Evolutionary conservation across 2,113 vertebrate genomes (phyloP), one percentile per base, ranked within the genome.

Genomic region (Sprattus sprattus): DNA sequence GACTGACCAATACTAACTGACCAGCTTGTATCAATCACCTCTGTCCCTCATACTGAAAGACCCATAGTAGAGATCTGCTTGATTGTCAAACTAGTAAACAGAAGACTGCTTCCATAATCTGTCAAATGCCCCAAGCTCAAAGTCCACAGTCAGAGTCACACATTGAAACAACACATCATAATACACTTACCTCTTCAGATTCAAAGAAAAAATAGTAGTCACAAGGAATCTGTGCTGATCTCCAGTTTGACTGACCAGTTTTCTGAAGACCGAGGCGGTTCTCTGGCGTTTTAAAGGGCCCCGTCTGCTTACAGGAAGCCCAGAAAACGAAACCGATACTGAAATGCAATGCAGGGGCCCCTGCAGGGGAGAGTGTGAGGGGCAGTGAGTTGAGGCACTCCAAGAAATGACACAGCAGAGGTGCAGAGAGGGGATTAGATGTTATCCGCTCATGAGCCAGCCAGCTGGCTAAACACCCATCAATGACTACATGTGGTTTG

Each of bases 261-360:
- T 25, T 75, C 4, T 78, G 45, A 78, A 10, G 45, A 39, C 28
- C 7, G 47, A 85, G 0, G 0, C 1, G 13, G 4, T 20, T 25
- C 3, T 22, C 32, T n/a, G 8, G 9, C 4, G 28, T 13, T 39
- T 78, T 78, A 39, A 16, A 78, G 10, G 28, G 71, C 4, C 71
- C 39, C 2, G 3, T 28, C 6, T 22, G 25, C 46, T 10, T 46
- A 22, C 28, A 25, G 81, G 20, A 60, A n/a, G n/a, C n/a, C n/a
- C n/a, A n/a, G n/a, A 86, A 90, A 90, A 86, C 83, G 86, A 88
- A 90, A 90, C 52, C 44, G 11, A 60, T 84, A 84, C 32, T 7
- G 20, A 25, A 4, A 86, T 39, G 39, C 20, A 10, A 57, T n/a
- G n/a, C n/a, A 83, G 87, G 86, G 87, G 86, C 86, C 67, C 44